Evolutionary conservation across 2,113 vertebrate species (phyloP), one percentile per base, ranked within the genome.

Genomic region (Haemorhous mexicanus): DNA sequence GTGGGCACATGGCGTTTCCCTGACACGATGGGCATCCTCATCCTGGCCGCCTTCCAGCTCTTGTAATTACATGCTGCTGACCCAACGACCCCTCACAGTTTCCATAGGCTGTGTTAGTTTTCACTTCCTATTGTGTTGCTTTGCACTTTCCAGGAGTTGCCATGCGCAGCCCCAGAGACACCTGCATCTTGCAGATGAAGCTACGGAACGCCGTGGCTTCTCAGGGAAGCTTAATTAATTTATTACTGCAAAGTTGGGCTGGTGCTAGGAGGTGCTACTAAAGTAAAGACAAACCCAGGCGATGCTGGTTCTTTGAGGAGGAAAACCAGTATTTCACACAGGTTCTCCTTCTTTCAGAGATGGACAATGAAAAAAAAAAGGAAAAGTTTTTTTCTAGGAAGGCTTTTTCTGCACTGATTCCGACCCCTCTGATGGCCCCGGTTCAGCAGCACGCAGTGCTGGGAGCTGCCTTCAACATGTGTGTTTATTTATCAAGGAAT

Each of bases 21-120:
- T 18, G 21, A 92, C 3, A 2, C 5, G 12, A 90, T 22, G 85
- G 85, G 56, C 93, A 85, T 87, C 58, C 70, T 90, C 33, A 4
- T 30, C 63, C 87, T 96, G 96, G 95, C 75, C 0, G 1, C 37
- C 64, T 90, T 89, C 93, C 92, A 94, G 87, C 90, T 94, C 95
- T 93, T 93, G 95, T 90, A 95, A 93, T 94, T 93, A 92, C 95
- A 95, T 68, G 86, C 93, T 76, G 92, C 68, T 84, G 92, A 93
- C 95, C 95, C 84, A 53, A 64, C 0, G 26, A 93, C 90, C 94
- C 83, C 80, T 87, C 6, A 5, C 66, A 44, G 87, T 93, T 96
- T 93, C 95, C 95, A 95, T 89, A 94, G 83, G 83, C 84, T 94
- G 90, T 90, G 89, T 81, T 94, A 49, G 86, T 84, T 95, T 96